These are phyloP conservation scores for Stegana nigrithorax DNA, from an alignment of 2,888 invertebrate species.

Conservation along the genomic window DNA sequence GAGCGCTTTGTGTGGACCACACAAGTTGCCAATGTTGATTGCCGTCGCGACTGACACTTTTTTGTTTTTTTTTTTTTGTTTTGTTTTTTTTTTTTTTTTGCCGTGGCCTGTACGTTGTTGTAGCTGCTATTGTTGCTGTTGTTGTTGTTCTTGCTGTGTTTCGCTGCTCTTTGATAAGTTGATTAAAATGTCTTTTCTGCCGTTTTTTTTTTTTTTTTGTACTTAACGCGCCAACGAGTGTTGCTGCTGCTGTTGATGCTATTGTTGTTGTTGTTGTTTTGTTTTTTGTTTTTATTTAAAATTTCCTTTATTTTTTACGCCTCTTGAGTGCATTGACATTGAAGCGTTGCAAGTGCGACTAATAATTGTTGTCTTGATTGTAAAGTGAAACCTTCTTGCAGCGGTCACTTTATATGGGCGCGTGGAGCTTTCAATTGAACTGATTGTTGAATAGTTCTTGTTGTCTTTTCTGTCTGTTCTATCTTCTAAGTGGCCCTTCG, in stretches of 20 bases:
- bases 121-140: neutral
- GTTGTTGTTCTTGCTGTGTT: too few species aligned
- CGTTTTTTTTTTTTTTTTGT: constrained; percentile 20
- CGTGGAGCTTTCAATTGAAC: too few species aligned
- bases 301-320: constrained; percentile 1
- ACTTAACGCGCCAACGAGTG: too few species aligned
- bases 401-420: too few species aligned
- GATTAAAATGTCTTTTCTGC: constrained; percentile 57
- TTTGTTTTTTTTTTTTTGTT: constrained; percentile 52
- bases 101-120: too few species aligned
- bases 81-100: constrained; percentile 18
- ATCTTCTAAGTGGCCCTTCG: too few species aligned
- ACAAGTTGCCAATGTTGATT: constrained; percentile 59
- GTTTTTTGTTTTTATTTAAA: constrained; percentile 14
- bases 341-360: constrained; percentile 38
- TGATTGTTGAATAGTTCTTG: too few species aligned
- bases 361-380: too few species aligned
- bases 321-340: constrained; percentile 54
- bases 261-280: too few species aligned
- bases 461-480: too few species aligned
- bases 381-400: too few species aligned
- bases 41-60: constrained; percentile 61
- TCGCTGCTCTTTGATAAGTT: constrained; percentile 64
- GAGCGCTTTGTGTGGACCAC: constrained; percentile 45
- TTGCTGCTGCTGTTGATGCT: neutral